Evolutionary conservation across 2,888 invertebrate genomes (phyloP).

Genomic region (Agonopterix subpropinquella): DNA sequence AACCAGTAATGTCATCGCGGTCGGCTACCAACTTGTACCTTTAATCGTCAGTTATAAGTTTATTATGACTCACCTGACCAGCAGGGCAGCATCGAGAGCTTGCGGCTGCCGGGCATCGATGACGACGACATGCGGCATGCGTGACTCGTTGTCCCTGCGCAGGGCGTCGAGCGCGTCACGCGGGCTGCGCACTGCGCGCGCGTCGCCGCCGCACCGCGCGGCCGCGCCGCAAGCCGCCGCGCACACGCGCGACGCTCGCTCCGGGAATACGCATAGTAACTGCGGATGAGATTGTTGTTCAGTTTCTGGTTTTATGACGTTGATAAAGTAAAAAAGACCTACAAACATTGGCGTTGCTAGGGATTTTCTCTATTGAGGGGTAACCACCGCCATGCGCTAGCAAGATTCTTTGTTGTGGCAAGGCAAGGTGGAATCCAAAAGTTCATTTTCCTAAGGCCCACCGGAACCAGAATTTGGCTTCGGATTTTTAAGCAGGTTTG

Average conservation of each 20-base stretch:
- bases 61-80: slow-evolving; percentile 77
- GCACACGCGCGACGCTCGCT: slow-evolving; percentile 79
- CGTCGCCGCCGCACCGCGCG: slow-evolving; percentile 76
- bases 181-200: slow-evolving; percentile 71
- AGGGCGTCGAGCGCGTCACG: slow-evolving; percentile 73
- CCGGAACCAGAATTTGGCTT: too few relatives aligned
- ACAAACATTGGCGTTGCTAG: too few relatives aligned
- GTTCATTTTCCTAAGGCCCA: too few relatives aligned
- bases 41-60: not conserved
- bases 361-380: too few relatives aligned
- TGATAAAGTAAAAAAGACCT: too few relatives aligned
- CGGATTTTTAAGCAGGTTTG: too few relatives aligned
- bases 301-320: too few relatives aligned
- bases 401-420: too few relatives aligned
- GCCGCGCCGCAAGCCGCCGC: slow-evolving; percentile 79
- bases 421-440: too few relatives aligned
- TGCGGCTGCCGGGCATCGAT: slow-evolving; percentile 77
- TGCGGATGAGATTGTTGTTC: slow-evolving; percentile 32
- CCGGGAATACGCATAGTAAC: slow-evolving; percentile 83
- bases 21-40: too few relatives aligned
- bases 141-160: slow-evolving; percentile 62
- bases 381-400: too few relatives aligned
- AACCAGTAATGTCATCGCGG: too few relatives aligned
- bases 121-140: slow-evolving; percentile 78
- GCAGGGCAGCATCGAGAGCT: slow-evolving; percentile 76